Conservation (phyloP, 2,113 vertebrate genomes). For the Hiodon alosoides region DNA sequence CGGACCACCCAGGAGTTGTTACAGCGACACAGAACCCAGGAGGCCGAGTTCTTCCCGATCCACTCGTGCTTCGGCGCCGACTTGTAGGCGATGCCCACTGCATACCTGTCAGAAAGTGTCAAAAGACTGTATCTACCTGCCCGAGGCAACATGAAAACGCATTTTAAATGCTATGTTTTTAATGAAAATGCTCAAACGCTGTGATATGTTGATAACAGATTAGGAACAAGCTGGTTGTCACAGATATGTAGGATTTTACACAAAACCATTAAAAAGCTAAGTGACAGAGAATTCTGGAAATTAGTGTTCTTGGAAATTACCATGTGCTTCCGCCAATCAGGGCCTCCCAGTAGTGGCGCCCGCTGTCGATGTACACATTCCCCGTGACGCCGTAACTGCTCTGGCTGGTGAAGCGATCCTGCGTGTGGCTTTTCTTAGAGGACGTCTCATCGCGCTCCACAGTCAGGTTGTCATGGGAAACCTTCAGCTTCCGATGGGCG, state of each 20-base stretch:
- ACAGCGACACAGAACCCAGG: constrained; percentile 93
- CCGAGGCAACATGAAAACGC: too few relatives aligned
- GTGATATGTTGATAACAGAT: too few relatives aligned
- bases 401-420: constrained; percentile 89
- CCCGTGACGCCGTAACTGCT: constrained; percentile 90
- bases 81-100: constrained; percentile 91
- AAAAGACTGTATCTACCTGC: neutral
- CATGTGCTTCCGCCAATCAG: constrained; percentile 95
- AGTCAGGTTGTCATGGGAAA: constrained; percentile 92
- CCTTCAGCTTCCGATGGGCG: constrained; percentile 88
- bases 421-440: constrained; percentile 91
- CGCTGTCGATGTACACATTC: constrained; percentile 95
- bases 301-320: constrained; percentile 49
- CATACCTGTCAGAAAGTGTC: constrained; percentile 71
- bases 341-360: constrained; percentile 96
- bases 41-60: constrained; percentile 91
- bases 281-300: too few relatives aligned
- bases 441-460: constrained; percentile 92
- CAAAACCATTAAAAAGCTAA: too few relatives aligned
- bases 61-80: constrained; percentile 92
- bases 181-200: too few relatives aligned
- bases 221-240: too few relatives aligned
- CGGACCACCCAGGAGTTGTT: constrained; percentile 90
- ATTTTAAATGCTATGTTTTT: too few relatives aligned
- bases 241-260: too few relatives aligned